Conservation (phyloP, 2,113 vertebrate species). For the Grus americana region DNA sequence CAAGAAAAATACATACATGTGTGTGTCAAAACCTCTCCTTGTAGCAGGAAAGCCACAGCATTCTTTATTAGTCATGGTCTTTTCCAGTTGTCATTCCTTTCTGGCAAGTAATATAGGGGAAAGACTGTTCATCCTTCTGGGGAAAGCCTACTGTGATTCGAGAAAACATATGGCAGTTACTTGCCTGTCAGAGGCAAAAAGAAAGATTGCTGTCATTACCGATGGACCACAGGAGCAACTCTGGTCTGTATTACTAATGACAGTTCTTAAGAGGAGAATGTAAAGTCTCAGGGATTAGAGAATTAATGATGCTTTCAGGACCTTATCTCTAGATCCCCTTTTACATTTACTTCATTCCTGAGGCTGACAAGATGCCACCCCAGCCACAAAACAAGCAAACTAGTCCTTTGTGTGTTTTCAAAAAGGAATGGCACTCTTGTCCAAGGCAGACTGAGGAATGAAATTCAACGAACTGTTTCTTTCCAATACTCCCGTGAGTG, state of each 20-base stretch:
- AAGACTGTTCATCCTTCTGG: background rate
- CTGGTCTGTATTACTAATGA: background rate
- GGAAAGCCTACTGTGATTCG: background rate
- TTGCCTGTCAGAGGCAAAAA: background rate
- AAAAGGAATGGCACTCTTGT: background rate
- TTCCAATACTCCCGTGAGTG: background rate
- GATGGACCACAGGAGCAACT: background rate
- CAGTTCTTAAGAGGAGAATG: background rate
- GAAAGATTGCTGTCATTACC: background rate
- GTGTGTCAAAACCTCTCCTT: background rate
- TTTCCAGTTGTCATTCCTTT: background rate
- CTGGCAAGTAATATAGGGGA: background rate
- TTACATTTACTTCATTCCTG: background rate
- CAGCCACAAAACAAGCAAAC: background rate
- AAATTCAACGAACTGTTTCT: background rate
- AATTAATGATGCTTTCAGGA: background rate
- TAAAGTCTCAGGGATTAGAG: background rate
- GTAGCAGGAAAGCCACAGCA: background rate
- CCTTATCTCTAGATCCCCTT: background rate
- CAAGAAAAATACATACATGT: accelerated
- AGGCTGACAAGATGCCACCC: background rate
- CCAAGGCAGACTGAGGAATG: background rate
- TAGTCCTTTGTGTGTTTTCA: background rate
- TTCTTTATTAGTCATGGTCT: background rate
- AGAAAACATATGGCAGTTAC: background rate